Evolutionary conservation across 2,888 invertebrate species (phyloP).

Genomic region (Dione juno): DNA sequence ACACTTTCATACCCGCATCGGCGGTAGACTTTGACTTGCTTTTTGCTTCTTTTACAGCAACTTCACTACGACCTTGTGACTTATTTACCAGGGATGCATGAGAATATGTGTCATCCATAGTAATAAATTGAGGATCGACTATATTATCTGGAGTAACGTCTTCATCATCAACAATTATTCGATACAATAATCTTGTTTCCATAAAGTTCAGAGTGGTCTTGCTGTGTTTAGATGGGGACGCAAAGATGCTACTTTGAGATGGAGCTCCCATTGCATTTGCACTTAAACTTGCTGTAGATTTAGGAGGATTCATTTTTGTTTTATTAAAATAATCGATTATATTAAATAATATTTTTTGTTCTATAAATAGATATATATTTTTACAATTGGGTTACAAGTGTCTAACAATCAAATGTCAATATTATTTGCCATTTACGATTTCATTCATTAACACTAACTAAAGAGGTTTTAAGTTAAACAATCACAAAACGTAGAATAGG

Average conservation of each 20-base stretch:
- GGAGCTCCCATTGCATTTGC: constrained; percentile 30
- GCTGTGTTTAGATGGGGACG: constrained; percentile 49
- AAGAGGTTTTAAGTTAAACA: not conserved
- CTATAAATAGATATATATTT: not conserved
- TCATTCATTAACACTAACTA: not conserved
- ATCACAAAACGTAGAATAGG: not conserved
- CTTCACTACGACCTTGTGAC: constrained; percentile 57
- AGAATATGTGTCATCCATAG: constrained; percentile 63
- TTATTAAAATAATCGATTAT: not conserved
- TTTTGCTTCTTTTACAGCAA: constrained; percentile 52
- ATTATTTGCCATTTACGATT: not conserved
- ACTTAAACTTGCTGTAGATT: constrained; percentile 31
- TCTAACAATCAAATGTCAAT: constrained; percentile 12
- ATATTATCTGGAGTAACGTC: constrained; percentile 72
- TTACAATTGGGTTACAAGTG: not conserved
- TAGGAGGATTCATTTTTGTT: constrained; percentile 16
- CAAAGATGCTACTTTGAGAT: constrained; percentile 47
- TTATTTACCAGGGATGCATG: constrained; percentile 71
- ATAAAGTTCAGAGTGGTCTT: constrained; percentile 57
- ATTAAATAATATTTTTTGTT: not conserved
- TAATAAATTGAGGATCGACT: constrained; percentile 57
- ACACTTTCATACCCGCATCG: constrained; percentile 69
- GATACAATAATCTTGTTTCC: constrained; percentile 60
- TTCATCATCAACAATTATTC: constrained; percentile 55
- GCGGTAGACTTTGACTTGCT: constrained; percentile 52